Percentiles rank a stretch among this genome's conserved stretches.
phyloP scores from a whole-genome alignment of 2,797 vertebrate genomes.

The Bradypus variegatus region DNA sequence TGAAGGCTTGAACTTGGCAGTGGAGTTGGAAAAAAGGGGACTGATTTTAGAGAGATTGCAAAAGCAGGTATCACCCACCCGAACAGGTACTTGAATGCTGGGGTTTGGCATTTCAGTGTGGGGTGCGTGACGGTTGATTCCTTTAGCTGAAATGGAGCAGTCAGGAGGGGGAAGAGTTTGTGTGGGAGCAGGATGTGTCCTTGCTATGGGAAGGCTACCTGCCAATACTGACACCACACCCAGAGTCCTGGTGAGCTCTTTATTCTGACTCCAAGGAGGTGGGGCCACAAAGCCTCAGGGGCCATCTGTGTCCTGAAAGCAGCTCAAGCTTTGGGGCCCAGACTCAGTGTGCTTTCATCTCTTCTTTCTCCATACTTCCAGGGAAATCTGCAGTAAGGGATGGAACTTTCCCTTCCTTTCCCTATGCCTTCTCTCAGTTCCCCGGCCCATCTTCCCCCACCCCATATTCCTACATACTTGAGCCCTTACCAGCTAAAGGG shows the following conservation, averaged over 20 bases:
- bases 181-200: not conserved
- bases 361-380: not conserved
- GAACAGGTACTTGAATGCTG: not conserved
- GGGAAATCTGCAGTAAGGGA: not conserved
- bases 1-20: conserved; percentile 38
- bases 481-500: not conserved
- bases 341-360: not conserved
- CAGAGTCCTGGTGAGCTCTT: not conserved
- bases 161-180: not conserved
- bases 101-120: not conserved
- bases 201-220: not conserved
- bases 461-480: not conserved
- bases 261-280: not conserved
- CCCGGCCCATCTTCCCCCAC: not conserved
- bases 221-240: not conserved
- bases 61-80: not conserved
- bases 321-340: not conserved
- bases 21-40: conserved; percentile 30
- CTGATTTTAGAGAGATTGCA: not conserved
- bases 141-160: not conserved
- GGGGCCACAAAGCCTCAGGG: not conserved
- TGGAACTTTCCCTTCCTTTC: not conserved
- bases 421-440: not conserved
- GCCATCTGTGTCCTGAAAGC: not conserved
- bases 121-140: not conserved